phyloP scores from a whole-genome alignment of 2,888 invertebrate species.

The Archips xylosteana region DNA sequence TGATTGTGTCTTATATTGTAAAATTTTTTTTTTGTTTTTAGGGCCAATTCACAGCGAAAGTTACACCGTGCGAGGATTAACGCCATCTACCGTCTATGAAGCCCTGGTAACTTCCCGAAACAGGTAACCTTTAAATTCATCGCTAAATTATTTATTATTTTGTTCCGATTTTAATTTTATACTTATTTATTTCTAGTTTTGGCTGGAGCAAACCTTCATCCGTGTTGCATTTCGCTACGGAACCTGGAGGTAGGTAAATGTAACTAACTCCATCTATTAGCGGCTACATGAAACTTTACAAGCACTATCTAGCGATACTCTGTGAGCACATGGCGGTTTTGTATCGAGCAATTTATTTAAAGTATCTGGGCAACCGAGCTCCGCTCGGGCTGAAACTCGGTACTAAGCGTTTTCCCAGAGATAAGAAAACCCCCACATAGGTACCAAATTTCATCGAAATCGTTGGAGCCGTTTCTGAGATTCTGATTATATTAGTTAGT shows the following conservation, averaged over 20 bases:
- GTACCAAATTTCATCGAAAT: too few species aligned
- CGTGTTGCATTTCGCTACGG: slow-evolving; percentile 91
- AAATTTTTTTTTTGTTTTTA: slow-evolving; percentile 47
- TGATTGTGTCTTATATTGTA: too few species aligned
- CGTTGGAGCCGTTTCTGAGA: too few species aligned
- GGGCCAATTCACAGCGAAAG: slow-evolving; percentile 92
- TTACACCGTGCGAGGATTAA: slow-evolving; percentile 90
- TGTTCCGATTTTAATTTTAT: background rate
- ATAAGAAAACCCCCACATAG: too few species aligned
- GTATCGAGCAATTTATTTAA: too few species aligned
- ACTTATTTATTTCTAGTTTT: slow-evolving; percentile 75
- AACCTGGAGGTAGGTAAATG: slow-evolving; percentile 90
- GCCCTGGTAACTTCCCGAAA: slow-evolving; percentile 92
- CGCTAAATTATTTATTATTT: too few species aligned
- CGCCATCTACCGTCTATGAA: slow-evolving; percentile 91
- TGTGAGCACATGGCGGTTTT: background rate
- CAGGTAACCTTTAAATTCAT: slow-evolving; percentile 59
- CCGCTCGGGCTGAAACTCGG: too few species aligned
- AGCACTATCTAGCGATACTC: background rate
- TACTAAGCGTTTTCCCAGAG: too few species aligned
- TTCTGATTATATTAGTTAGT: too few species aligned
- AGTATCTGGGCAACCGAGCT: too few species aligned
- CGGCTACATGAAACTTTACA: background rate
- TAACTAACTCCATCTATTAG: slow-evolving; percentile 2
- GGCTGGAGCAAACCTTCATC: slow-evolving; percentile 94